These are phyloP conservation scores for Alviniconcha marisindica DNA, from an alignment of 1,140 invertebrate genomes.

Conservation along the genomic window DNA sequence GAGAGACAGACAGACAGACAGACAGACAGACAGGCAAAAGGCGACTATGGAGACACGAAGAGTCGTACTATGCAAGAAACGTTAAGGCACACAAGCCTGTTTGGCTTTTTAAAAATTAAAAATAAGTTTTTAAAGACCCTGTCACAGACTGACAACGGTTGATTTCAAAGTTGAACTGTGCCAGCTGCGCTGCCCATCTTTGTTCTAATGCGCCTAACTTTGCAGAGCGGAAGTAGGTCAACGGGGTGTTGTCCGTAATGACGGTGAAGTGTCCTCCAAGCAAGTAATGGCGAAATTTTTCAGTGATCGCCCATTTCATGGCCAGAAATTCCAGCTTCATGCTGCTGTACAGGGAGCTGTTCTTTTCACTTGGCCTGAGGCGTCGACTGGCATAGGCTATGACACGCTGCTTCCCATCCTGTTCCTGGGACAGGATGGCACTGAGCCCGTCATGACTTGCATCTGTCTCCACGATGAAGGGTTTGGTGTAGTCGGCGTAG, in stretches of 20 bases:
- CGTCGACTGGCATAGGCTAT: conserved; percentile 10
- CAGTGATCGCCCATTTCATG: conserved; percentile 27
- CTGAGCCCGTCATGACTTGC: conserved; percentile 58
- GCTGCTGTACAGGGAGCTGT: conserved; percentile 18
- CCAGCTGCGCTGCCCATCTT: conserved; percentile 31
- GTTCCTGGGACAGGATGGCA: conserved; percentile 62
- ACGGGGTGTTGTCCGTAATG: neutral
- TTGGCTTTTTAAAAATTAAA: no score
- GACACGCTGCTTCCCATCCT: conserved; percentile 39
- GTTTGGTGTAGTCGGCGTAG: conserved; percentile 29
- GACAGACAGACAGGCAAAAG: no score
- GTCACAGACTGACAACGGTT: no score
- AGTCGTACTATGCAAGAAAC: no score
- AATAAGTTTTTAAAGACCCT: no score
- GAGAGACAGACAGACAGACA: no score
- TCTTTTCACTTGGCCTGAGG: conserved; percentile 18
- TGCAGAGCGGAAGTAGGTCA: neutral
- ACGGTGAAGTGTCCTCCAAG: conserved; percentile 28
- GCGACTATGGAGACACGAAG: no score
- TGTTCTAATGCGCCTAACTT: conserved; percentile 14
- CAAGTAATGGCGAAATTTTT: conserved; percentile 46
- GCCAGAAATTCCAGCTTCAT: conserved; percentile 35
- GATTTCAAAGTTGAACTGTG: conserved; percentile 22
- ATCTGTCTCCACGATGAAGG: conserved; percentile 63
- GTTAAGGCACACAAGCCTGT: no score